Evolutionary conservation across 2,888 invertebrate genomes (phyloP).

Genomic region (Diaperis boleti): DNA sequence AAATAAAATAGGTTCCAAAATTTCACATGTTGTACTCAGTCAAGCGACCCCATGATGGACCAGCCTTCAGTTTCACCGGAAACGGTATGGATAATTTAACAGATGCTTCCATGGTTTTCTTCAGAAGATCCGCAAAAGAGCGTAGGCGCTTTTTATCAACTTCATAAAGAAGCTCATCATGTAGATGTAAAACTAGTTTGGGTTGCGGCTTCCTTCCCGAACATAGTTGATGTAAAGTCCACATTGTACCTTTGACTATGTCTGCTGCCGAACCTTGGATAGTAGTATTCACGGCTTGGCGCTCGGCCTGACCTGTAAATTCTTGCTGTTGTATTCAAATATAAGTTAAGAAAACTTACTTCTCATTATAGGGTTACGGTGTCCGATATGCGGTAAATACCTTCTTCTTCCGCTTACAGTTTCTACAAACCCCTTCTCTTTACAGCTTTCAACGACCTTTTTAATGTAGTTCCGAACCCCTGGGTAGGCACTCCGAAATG

Average conservation of each 20-base stretch:
- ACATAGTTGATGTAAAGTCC: constrained; percentile 76
- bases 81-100: constrained; percentile 81
- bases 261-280: constrained; percentile 98
- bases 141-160: constrained; percentile 73
- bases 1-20: not conserved
- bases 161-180: constrained; percentile 97
- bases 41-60: constrained; percentile 82
- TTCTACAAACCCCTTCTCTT: constrained; percentile 81
- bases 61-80: constrained; percentile 88
- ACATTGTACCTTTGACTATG: constrained; percentile 92
- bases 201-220: constrained; percentile 64
- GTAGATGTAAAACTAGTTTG: constrained; percentile 88
- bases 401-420: constrained; percentile 86
- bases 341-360: constrained; percentile 67
- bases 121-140: constrained; percentile 74
- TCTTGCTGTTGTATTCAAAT: too few relatives aligned
- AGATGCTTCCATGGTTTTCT: constrained; percentile 84
- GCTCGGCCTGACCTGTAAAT: constrained; percentile 89
- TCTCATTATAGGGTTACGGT: constrained; percentile 70
- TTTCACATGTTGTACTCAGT: constrained; percentile 20
- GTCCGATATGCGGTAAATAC: constrained; percentile 81
- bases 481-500: constrained; percentile 84
- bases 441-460: constrained; percentile 71
- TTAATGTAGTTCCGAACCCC: constrained; percentile 76
- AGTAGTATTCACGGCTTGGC: constrained; percentile 96